These are phyloP conservation scores for Chironomus riparius DNA, from an alignment of 2,888 invertebrate species.

Conservation along the genomic window DNA sequence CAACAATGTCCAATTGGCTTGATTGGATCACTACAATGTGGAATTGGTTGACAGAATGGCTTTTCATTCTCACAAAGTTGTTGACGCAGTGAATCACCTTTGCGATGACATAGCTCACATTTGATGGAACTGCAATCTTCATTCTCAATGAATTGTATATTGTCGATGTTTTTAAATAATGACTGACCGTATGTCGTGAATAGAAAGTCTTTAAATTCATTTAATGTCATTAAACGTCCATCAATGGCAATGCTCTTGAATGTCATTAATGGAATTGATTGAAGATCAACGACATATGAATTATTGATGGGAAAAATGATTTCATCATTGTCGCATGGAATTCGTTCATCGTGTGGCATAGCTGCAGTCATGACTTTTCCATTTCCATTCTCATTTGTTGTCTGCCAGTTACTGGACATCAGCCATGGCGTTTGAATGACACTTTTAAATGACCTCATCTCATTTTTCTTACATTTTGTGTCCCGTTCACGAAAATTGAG, in stretches of 20 bases:
- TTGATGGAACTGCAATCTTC: neutral
- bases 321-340: slow-evolving; percentile 25
- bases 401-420: neutral
- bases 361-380: neutral
- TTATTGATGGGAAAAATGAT: slow-evolving; percentile 23
- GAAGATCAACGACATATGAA: slow-evolving; percentile 24
- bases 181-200: slow-evolving; percentile 37
- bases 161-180: slow-evolving; percentile 36
- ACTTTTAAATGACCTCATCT: slow-evolving; percentile 1
- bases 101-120: slow-evolving; percentile 28
- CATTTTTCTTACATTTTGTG: neutral
- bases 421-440: slow-evolving; percentile 18
- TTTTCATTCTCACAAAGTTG: slow-evolving; percentile 35
- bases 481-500: slow-evolving; percentile 12
- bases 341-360: slow-evolving; percentile 18
- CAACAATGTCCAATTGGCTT: slow-evolving; percentile 39
- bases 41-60: slow-evolving; percentile 32
- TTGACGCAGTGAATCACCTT: slow-evolving; percentile 33
- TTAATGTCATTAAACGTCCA: slow-evolving; percentile 35
- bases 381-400: neutral
- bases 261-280: slow-evolving; percentile 20
- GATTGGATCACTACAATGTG: slow-evolving; percentile 38
- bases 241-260: slow-evolving; percentile 31
- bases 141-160: slow-evolving; percentile 25
- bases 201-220: slow-evolving; percentile 35